Base-by-base conservation (phyloP, 2,888 invertebrate genomes). In the Drosophila birchii region DNA sequence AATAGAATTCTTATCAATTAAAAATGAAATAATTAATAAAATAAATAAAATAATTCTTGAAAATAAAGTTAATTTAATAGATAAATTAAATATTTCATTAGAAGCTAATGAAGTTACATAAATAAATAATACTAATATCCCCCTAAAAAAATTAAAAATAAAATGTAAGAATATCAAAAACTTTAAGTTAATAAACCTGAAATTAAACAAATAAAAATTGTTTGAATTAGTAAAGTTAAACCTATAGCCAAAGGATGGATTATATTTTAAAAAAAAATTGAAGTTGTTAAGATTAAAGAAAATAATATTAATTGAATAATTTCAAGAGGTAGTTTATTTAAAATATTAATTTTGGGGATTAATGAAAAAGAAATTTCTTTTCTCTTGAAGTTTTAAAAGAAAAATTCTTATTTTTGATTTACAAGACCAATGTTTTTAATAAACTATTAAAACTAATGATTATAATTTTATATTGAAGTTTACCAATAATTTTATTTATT, bases 321-420 rank as follows among this genome's bases (percentile, higher is more conserved):
- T 75, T 92, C 94, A 95, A 93, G 93, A 93, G 93, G 92, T 95
- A 95, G 94, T 95, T 95, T 94, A 93, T 92, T 86, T 78, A 92
- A 95, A 95, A 95, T 94, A 93, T 94, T 94, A 95, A 94, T 95
- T 95, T 95, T 95, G 94, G 94, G 94, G 93, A 94, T 95, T 95
- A 94, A 94, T 90, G 94, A 94, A 93, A 93, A 93, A 93, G 92
- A 92, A 12, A 63, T 83, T 53, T 72, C 92, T 92, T 93, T 93
- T 93, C 93, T 93, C 93, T 93, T 94, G 94, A 94, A 93, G 93
- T 93, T 94, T 94, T 94, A 93, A 94, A 94, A 94, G 92, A 92
- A 88, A 63, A 71, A 60, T 79, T 92, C 92, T 94, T 94, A 94
- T 92, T 93, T 93, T 94, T 94, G 94, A 86, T 94, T 95, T 95